Evolutionary conservation across 2,113 vertebrate genomes (phyloP).

Genomic region (Ardeotis arabs): DNA sequence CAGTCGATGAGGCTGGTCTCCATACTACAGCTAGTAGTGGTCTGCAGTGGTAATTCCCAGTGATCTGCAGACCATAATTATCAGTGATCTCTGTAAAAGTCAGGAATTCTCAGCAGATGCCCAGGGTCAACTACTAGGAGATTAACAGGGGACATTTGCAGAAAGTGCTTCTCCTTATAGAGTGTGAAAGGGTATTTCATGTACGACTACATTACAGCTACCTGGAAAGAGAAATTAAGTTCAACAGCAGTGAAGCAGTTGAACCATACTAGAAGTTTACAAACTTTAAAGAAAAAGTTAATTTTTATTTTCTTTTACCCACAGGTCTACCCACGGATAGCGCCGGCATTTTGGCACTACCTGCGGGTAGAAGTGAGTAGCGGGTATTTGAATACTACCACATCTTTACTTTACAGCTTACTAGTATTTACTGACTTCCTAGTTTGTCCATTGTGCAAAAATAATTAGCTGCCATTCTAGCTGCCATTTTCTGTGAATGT

Average conservation of each 20-base stretch:
- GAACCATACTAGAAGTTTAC: background rate
- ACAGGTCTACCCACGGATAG: slow-evolving; percentile 81
- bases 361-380: slow-evolving; percentile 82
- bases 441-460: slow-evolving; percentile 44
- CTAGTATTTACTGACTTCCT: slow-evolving; percentile 35
- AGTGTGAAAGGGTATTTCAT: background rate
- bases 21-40: background rate
- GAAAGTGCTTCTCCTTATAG: background rate
- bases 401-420: slow-evolving; percentile 47
- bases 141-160: background rate
- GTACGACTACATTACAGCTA: background rate
- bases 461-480: slow-evolving; percentile 49
- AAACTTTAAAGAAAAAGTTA: slow-evolving; percentile 68
- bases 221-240: background rate
- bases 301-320: slow-evolving; percentile 76
- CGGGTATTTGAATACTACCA: slow-evolving; percentile 67
- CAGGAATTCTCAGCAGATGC: background rate
- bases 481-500: slow-evolving; percentile 55
- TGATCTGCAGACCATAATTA: background rate
- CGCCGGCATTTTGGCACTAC: slow-evolving; percentile 82
- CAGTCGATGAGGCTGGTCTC: background rate
- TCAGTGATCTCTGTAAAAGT: background rate
- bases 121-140: background rate
- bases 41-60: background rate
- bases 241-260: slow-evolving; percentile 1